A percentile compares a stretch with the other conserved stretches of the same genome.
Evolutionary conservation across 2,113 vertebrate genomes (phyloP).

Genomic region (Urocitellus parryii): DNA sequence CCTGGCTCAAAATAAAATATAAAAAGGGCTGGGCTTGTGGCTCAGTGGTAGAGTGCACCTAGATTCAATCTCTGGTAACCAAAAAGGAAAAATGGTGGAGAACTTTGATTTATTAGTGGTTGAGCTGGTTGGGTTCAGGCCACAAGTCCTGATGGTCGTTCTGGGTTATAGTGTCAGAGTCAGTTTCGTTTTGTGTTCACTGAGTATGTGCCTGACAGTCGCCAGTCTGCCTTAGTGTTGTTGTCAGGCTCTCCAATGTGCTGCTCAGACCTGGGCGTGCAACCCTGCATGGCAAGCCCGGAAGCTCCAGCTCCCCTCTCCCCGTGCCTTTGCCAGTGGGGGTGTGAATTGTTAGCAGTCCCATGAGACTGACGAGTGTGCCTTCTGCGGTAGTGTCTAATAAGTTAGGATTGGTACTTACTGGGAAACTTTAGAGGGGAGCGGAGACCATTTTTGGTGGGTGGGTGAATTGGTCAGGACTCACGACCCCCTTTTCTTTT

Average conservation of each 20-base stretch:
- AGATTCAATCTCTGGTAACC: too few species aligned
- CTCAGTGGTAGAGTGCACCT: too few species aligned
- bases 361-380: background rate
- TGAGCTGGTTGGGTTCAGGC: background rate
- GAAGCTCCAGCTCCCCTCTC: background rate
- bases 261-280: background rate
- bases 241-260: background rate
- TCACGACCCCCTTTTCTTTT: conserved; percentile 44
- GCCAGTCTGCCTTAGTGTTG: background rate
- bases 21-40: too few species aligned
- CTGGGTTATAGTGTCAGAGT: background rate
- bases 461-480: conserved; percentile 7
- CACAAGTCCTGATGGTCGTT: background rate
- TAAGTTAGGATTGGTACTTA: conserved; percentile 45
- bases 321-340: background rate
- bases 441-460: conserved; percentile 38
- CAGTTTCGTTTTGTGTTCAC: background rate
- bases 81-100: background rate
- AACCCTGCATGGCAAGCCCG: background rate
- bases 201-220: background rate
- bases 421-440: conserved; percentile 31
- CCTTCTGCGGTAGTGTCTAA: background rate
- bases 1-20: too few species aligned
- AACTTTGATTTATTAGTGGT: background rate
- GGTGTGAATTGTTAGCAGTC: too few species aligned